A percentile compares a stretch with the other conserved stretches of the same genome.
phyloP scores from a whole-genome alignment of 2,797 vertebrate genomes.

The Taeniopygia guttata region DNA sequence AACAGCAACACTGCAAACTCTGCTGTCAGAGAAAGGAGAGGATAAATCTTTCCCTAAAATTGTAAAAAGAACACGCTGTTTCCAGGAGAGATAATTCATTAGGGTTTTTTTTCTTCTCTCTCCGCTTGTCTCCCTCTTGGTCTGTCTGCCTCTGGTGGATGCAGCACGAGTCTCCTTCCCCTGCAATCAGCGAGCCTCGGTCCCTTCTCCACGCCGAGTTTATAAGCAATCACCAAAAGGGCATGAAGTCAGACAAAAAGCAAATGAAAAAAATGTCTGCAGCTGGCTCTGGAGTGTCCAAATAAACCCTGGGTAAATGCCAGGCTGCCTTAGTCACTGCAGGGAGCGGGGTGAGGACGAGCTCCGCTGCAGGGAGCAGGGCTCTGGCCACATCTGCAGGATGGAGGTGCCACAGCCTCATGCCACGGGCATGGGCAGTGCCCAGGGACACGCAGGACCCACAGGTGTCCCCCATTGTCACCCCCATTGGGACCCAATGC shows the following conservation, averaged over 20 bases:
- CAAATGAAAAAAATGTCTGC: neutral
- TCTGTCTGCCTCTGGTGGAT: neutral
- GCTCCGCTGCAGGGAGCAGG: neutral
- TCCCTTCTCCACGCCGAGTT: neutral
- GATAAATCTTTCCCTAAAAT: neutral
- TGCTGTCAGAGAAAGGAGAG: neutral
- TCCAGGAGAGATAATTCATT: neutral
- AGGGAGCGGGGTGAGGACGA: neutral
- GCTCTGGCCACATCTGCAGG: neutral
- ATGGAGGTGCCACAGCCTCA: rapidly evolving
- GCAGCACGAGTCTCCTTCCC: neutral
- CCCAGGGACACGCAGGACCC: neutral
- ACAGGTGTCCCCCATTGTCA: neutral
- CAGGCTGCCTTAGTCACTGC: slow-evolving; percentile 24
- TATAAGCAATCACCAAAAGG: slow-evolving; percentile 16
- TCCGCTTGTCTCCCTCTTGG: neutral
- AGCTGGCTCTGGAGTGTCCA: slow-evolving; percentile 27
- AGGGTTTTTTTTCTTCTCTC: neutral
- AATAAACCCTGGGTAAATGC: slow-evolving; percentile 54
- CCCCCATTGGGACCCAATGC: rapidly evolving
- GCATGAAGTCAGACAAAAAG: neutral
- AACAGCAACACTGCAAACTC: neutral
- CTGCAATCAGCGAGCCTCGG: neutral
- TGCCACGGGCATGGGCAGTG: neutral
- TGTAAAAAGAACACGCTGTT: neutral